phyloP scores from a whole-genome alignment of 2,797 vertebrate genomes.

The Todus mexicanus region DNA sequence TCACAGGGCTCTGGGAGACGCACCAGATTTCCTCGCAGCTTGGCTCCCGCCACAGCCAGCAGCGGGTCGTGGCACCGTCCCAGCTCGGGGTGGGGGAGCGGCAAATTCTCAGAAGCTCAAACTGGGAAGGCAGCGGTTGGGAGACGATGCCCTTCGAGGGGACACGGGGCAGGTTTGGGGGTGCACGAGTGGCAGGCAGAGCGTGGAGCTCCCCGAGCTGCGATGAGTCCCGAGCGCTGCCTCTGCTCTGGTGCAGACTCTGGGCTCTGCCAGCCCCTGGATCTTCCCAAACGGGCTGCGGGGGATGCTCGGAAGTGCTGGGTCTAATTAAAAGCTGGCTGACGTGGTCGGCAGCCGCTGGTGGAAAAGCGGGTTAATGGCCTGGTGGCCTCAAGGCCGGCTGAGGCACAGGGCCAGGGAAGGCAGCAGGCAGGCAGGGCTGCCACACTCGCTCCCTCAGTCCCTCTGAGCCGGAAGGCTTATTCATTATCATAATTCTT shows the following conservation, averaged over 20 bases:
- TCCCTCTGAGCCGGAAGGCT: neutral
- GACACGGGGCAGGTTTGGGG: neutral
- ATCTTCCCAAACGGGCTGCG: neutral
- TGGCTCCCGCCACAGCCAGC: neutral
- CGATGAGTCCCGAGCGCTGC: rapidly evolving
- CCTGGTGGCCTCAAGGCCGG: neutral
- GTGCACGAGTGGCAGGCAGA: neutral
- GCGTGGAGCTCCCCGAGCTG: rapidly evolving
- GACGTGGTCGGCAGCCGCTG: neutral
- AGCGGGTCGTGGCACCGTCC: neutral
- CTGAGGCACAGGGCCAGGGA: neutral
- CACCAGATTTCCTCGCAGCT: neutral
- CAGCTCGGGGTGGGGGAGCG: neutral
- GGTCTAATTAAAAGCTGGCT: neutral
- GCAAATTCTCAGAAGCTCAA: neutral
- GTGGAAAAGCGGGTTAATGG: neutral
- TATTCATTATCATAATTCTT: neutral
- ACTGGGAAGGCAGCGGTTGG: neutral
- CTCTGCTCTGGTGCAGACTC: neutral
- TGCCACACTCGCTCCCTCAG: neutral
- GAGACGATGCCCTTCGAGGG: neutral
- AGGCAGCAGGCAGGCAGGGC: neutral
- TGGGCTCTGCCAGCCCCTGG: neutral
- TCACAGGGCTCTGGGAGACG: neutral
- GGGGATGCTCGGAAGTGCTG: neutral